These are phyloP conservation scores for Phalera bucephala DNA, from an alignment of 2,888 invertebrate species.

Conservation along the genomic window DNA sequence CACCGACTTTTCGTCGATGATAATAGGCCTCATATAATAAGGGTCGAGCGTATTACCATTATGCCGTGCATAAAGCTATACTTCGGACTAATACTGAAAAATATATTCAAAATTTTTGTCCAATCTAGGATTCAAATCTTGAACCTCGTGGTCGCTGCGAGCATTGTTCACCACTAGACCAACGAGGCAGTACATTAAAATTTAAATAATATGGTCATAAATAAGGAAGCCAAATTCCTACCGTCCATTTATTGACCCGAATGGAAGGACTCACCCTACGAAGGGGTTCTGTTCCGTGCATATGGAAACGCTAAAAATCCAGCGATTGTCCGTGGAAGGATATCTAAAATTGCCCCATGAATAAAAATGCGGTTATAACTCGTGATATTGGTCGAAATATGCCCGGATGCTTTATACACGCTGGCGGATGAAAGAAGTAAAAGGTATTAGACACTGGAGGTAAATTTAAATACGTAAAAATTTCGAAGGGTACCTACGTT, in stretches of 20 bases:
- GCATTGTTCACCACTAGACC: too few relatives aligned
- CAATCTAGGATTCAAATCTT: too few relatives aligned
- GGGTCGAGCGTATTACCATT: too few relatives aligned
- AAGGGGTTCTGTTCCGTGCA: constrained; percentile 24
- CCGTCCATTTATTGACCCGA: constrained; percentile 20
- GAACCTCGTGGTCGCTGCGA: too few relatives aligned
- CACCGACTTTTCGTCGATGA: too few relatives aligned
- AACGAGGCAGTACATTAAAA: too few relatives aligned
- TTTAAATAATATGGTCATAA: constrained; percentile 7
- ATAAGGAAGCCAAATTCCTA: constrained; percentile 20
- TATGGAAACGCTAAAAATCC: constrained; percentile 33
- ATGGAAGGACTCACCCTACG: constrained; percentile 32
- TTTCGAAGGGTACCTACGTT: too few relatives aligned
- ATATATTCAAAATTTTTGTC: too few relatives aligned
- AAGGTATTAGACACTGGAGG: constrained; percentile 22
- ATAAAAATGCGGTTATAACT: constrained; percentile 77
- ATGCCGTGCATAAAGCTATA: too few relatives aligned
- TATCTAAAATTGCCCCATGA: constrained; percentile 75
- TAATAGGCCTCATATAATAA: too few relatives aligned
- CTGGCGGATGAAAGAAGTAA: constrained; percentile 45
- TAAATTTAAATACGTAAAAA: too few relatives aligned
- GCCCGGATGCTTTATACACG: constrained; percentile 63
- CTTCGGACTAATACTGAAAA: too few relatives aligned
- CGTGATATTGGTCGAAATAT: constrained; percentile 71
- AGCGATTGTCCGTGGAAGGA: constrained; percentile 49